Evolutionary conservation across 2,113 vertebrate genomes (phyloP).

Genomic region (Geothlypis trichas): DNA sequence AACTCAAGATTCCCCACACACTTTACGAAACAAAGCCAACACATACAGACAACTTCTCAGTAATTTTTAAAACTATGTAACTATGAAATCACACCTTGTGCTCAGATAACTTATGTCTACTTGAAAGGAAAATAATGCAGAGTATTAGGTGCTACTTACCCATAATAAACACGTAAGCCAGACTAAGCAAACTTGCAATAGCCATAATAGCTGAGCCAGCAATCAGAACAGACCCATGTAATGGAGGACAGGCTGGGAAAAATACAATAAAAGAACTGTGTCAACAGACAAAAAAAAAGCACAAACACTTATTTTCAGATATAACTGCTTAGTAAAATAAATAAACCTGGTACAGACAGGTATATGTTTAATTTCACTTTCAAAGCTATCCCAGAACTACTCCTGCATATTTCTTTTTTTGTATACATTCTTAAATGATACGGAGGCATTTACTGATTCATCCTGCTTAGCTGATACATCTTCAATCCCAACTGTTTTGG

Average conservation of each 20-base stretch:
- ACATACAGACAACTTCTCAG: neutral
- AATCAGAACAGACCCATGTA: slow-evolving; percentile 71
- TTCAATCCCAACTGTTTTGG: neutral
- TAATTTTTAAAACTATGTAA: neutral
- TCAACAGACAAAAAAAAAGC: neutral
- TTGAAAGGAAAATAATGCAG: neutral
- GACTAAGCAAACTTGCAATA: slow-evolving; percentile 70
- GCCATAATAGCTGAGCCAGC: slow-evolving; percentile 76
- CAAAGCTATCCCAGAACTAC: neutral
- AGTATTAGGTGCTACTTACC: slow-evolving; percentile 70
- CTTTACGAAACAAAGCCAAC: neutral
- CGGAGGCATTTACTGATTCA: neutral
- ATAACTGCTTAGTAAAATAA: neutral
- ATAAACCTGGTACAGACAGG: neutral
- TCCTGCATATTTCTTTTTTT: neutral
- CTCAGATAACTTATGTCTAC: neutral
- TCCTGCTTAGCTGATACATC: neutral
- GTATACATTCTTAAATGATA: neutral
- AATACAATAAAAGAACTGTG: neutral
- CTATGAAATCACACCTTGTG: neutral
- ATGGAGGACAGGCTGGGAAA: slow-evolving; percentile 69
- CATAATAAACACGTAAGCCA: slow-evolving; percentile 73
- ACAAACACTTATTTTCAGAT: neutral
- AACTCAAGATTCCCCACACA: neutral
- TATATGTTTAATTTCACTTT: neutral